A percentile compares a stretch with the other conserved stretches of the same genome.
These are phyloP conservation scores for Druceiella hillmani DNA, from an alignment of 2,888 invertebrate species.

Conservation along the genomic window DNA sequence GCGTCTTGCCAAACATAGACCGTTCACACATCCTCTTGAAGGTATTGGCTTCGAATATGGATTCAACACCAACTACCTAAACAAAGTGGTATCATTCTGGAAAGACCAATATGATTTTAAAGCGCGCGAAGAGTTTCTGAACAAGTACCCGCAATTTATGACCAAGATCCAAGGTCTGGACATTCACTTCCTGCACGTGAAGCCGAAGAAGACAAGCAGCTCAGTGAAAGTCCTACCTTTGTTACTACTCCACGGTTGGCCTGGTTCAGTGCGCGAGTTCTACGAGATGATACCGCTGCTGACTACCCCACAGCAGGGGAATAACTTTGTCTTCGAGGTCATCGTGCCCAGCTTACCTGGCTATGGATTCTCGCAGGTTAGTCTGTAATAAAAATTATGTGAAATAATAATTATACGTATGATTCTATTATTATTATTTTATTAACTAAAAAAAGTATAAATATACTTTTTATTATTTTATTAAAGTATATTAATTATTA, in stretches of 20 bases:
- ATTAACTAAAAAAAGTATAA: too few species aligned
- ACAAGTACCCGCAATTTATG: constrained; percentile 66
- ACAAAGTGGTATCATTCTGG: constrained; percentile 73
- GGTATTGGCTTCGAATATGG: constrained; percentile 73
- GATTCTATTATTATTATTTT: too few species aligned
- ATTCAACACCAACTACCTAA: constrained; percentile 64
- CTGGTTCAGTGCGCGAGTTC: constrained; percentile 76
- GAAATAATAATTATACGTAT: too few species aligned
- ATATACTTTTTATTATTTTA: too few species aligned
- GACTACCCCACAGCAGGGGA: constrained; percentile 43
- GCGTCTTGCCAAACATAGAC: constrained; percentile 46
- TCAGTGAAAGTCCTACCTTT: constrained; percentile 54
- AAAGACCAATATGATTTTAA: constrained; percentile 60
- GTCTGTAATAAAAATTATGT: too few species aligned
- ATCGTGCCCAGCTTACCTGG: constrained; percentile 65
- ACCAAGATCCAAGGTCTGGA: constrained; percentile 69
- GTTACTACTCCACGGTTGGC: constrained; percentile 80
- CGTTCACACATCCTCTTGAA: constrained; percentile 56
- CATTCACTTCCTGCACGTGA: constrained; percentile 71
- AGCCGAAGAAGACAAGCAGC: constrained; percentile 41
- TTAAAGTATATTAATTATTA: too few species aligned
- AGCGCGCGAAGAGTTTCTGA: constrained; percentile 63
- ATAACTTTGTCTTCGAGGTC: constrained; percentile 62
- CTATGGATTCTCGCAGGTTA: constrained; percentile 63
- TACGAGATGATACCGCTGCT: constrained; percentile 67